Evolutionary conservation across 2,797 vertebrate species (phyloP).

Genomic region (Hydrolagus colliei): DNA sequence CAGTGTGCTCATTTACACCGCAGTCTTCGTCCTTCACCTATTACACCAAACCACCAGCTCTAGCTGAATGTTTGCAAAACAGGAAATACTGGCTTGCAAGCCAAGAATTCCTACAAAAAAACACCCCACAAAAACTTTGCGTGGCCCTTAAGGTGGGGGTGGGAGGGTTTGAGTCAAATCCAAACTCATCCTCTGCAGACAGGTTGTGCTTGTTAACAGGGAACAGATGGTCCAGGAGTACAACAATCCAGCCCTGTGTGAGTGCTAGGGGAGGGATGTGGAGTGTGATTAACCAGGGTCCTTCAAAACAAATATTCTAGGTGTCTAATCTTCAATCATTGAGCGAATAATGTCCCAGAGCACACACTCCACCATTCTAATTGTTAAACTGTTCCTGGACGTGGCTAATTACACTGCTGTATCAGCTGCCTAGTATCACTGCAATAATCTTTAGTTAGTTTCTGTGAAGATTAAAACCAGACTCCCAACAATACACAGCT

Average conservation of each 20-base stretch:
- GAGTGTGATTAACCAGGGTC: not conserved
- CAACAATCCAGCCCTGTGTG: slow-evolving; percentile 13
- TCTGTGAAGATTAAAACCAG: slow-evolving; percentile 29
- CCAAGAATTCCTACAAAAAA: not conserved
- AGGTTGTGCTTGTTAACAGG: slow-evolving; percentile 26
- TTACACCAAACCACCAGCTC: not conserved
- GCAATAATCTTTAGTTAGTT: slow-evolving; percentile 29
- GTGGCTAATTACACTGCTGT: slow-evolving; percentile 13
- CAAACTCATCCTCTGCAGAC: slow-evolving; percentile 4
- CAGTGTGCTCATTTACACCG: not conserved
- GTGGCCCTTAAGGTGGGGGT: not conserved
- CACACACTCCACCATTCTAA: slow-evolving; percentile 23
- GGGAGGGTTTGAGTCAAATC: not conserved
- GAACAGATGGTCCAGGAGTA: slow-evolving; percentile 1
- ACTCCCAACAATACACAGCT: slow-evolving; percentile 9
- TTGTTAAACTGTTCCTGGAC: slow-evolving; percentile 18
- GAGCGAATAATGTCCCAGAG: slow-evolving; percentile 20
- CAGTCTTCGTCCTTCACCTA: not conserved
- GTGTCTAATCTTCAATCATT: slow-evolving; percentile 25
- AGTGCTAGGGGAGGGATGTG: not conserved
- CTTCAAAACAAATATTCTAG: slow-evolving; percentile 30
- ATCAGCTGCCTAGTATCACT: slow-evolving; percentile 28
- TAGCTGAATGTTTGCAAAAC: not conserved
- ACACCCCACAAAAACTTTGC: not conserved
- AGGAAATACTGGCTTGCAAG: not conserved